A percentile compares a stretch with the other conserved stretches of the same genome.
Evolutionary conservation across 2,888 invertebrate genomes (phyloP).

Genomic region (Sminthurinus aureus): DNA sequence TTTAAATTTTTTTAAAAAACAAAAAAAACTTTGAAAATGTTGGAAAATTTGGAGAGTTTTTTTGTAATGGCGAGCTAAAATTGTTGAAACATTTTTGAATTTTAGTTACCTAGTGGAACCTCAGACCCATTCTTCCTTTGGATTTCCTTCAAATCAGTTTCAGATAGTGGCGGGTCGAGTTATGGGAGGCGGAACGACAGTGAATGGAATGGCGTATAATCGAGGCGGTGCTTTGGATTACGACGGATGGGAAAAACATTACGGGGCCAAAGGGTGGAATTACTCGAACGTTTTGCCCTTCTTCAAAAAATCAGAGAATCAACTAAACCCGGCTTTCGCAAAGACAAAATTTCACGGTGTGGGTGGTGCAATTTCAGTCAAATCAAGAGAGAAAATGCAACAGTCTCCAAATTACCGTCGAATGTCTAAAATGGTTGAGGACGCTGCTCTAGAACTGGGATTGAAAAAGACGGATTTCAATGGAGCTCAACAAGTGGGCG

Average conservation of each 20-base stretch:
- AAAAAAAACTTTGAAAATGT: too few relatives aligned
- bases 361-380: not conserved
- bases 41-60: too few relatives aligned
- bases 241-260: slow-evolving; percentile 5
- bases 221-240: slow-evolving; percentile 13
- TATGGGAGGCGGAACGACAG: slow-evolving; percentile 9
- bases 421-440: not conserved
- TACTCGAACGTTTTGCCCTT: slow-evolving; percentile 10
- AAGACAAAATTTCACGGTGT: not conserved
- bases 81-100: too few relatives aligned
- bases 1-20: too few relatives aligned
- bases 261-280: not conserved
- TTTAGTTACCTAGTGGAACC: slow-evolving; percentile 12
- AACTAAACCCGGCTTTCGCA: not conserved
- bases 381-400: not conserved
- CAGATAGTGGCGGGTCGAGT: not conserved
- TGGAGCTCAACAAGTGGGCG: not conserved
- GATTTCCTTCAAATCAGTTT: slow-evolving; percentile 12
- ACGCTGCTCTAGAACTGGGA: not conserved
- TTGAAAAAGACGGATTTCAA: not conserved
- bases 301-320: slow-evolving; percentile 7
- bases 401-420: not conserved
- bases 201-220: slow-evolving; percentile 22
- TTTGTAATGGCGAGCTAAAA: too few relatives aligned
- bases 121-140: not conserved